These are phyloP conservation scores for Zosterops lateralis DNA, from an alignment of 2,113 vertebrate genomes.

Conservation along the genomic window DNA sequence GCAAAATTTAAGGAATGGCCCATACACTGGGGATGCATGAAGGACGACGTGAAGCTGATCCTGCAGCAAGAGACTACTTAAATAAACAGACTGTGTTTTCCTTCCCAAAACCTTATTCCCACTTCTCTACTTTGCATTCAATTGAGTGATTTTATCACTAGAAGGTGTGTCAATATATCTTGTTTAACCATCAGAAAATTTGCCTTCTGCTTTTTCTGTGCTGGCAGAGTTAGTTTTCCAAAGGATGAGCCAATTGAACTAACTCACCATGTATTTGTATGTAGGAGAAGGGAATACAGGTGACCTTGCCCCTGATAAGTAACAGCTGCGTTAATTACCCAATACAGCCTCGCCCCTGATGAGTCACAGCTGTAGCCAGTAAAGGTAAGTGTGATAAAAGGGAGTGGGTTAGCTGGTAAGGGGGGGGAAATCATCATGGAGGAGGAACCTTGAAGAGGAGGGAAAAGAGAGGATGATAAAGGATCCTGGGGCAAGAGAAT, in stretches of 20 bases:
- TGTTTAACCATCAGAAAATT: not conserved
- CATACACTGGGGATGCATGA: rapidly evolving
- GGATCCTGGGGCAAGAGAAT: not conserved
- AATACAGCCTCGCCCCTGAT: not conserved
- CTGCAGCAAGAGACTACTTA: not conserved
- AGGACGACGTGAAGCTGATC: not conserved
- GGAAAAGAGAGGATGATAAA: not conserved
- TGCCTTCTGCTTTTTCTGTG: not conserved
- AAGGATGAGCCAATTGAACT: not conserved
- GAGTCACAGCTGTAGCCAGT: not conserved
- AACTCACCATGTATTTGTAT: not conserved
- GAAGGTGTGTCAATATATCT: not conserved
- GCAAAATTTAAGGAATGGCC: not conserved
- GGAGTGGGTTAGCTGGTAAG: not conserved
- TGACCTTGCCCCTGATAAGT: not conserved
- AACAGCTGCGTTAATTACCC: not conserved
- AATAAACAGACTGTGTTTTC: not conserved
- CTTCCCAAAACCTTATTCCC: not conserved
- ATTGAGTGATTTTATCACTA: not conserved
- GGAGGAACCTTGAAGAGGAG: not conserved
- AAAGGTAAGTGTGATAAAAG: not conserved
- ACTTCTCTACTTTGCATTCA: not conserved
- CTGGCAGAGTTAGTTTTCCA: not conserved
- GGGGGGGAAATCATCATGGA: not conserved
- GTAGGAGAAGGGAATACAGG: not conserved